Evolutionary conservation across 2,888 invertebrate species (phyloP).

Genomic region (Aleiodes leptofemur): DNA sequence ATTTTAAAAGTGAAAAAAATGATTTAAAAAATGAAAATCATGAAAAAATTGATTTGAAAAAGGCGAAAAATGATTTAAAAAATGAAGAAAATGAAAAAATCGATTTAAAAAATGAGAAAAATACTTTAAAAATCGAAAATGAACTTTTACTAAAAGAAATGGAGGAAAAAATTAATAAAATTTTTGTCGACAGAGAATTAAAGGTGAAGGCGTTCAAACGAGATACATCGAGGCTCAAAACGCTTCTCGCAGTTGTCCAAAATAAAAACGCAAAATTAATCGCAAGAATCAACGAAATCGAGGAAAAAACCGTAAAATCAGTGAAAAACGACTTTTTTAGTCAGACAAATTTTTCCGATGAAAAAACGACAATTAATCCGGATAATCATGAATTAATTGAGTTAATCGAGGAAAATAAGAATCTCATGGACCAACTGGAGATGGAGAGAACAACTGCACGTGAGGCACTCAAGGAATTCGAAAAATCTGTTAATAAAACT

Average conservation of each 20-base stretch:
- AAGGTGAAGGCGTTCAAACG: slow-evolving; percentile 46
- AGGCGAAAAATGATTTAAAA: too few relatives aligned
- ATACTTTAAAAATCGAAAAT: slow-evolving; percentile 11
- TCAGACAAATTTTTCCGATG: too few relatives aligned
- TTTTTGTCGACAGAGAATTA: slow-evolving; percentile 46
- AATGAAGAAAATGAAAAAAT: too few relatives aligned
- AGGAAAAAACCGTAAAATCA: slow-evolving; percentile 10
- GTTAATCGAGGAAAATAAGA: slow-evolving; percentile 48
- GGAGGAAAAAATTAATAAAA: slow-evolving; percentile 50
- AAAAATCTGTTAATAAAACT: slow-evolving; percentile 52
- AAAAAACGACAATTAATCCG: too few relatives aligned
- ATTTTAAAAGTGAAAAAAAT: too few relatives aligned
- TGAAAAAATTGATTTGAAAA: too few relatives aligned
- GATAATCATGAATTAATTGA: too few relatives aligned
- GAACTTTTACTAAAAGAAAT: slow-evolving; percentile 51
- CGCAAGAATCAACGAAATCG: slow-evolving; percentile 39
- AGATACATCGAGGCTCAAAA: slow-evolving; percentile 37
- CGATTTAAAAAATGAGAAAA: background rate
- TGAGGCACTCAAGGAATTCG: slow-evolving; percentile 49
- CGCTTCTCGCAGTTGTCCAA: slow-evolving; percentile 43
- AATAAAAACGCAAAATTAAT: slow-evolving; percentile 45
- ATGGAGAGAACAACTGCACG: slow-evolving; percentile 47
- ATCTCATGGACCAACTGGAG: slow-evolving; percentile 50
- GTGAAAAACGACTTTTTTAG: too few relatives aligned
- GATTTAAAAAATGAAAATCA: too few relatives aligned